Evolutionary conservation across 1,140 invertebrate genomes (phyloP).

Genomic region (Triops longicaudatus): DNA sequence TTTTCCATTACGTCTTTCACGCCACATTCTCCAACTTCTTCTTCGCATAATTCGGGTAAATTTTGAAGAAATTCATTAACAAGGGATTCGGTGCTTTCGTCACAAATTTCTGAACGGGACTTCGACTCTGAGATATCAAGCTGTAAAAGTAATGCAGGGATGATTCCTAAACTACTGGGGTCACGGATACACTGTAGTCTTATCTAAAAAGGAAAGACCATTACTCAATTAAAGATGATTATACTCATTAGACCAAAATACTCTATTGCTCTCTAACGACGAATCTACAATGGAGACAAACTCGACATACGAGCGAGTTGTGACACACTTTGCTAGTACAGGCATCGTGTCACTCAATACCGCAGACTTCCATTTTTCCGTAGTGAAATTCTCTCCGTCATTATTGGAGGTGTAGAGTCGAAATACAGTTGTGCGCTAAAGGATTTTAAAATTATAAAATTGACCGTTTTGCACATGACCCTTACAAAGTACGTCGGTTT

Average conservation of each 20-base stretch:
- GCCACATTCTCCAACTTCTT: not conserved
- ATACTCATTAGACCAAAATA: not conserved
- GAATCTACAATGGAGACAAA: not conserved
- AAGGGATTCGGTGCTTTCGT: not conserved
- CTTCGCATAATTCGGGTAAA: not conserved
- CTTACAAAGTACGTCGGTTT: not conserved
- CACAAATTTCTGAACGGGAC: not conserved
- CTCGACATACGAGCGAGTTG: not conserved
- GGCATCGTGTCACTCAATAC: not conserved
- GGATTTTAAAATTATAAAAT: not conserved
- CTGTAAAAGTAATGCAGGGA: not conserved
- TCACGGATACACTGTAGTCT: not conserved
- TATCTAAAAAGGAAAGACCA: not conserved
- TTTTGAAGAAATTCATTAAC: not conserved
- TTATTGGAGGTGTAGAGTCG: not conserved
- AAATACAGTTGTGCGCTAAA: not conserved
- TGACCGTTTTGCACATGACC: not conserved
- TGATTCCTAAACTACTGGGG: not conserved
- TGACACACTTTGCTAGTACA: not conserved
- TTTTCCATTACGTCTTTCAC: not conserved
- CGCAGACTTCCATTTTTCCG: not conserved
- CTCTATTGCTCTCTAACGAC: not conserved
- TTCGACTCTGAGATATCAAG: not conserved
- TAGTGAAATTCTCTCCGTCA: not conserved
- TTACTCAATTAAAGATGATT: not conserved